A percentile compares a stretch with the other conserved stretches of the same genome.
phyloP scores from a whole-genome alignment of 2,113 vertebrate genomes.

The Hemibagrus wyckioides region DNA sequence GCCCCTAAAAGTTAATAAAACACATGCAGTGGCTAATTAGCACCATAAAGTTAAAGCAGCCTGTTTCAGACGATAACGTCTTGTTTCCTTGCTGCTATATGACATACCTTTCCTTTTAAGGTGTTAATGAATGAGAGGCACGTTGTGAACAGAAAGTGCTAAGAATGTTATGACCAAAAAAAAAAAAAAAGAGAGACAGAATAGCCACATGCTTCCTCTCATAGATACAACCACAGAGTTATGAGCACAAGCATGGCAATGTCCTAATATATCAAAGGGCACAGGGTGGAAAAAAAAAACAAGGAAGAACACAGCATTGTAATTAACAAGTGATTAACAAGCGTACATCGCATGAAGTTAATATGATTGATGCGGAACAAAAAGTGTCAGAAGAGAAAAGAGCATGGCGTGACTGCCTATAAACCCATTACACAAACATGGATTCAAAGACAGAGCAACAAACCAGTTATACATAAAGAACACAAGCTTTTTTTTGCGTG shows the following conservation, averaged over 20 bases:
- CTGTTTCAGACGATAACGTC: not conserved
- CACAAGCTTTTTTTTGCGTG: not conserved
- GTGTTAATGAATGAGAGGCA: not conserved
- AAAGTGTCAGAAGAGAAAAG: constrained; percentile 52
- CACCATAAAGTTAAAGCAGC: not conserved
- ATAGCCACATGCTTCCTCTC: not conserved
- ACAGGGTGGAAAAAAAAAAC: not conserved
- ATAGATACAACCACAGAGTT: not conserved
- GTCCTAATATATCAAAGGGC: constrained; percentile 7
- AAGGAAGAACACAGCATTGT: constrained; percentile 55
- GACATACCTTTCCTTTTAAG: not conserved
- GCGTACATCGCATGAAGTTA: constrained; percentile 64
- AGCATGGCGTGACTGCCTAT: constrained; percentile 50
- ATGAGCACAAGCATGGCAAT: not conserved
- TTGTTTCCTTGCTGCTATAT: constrained; percentile 1
- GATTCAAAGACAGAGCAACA: not conserved
- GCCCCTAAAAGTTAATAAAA: not conserved
- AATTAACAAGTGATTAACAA: constrained; percentile 78
- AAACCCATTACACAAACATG: not conserved
- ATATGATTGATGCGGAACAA: constrained; percentile 66
- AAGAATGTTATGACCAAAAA: not conserved
- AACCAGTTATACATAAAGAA: not conserved
- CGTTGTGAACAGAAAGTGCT: not conserved
- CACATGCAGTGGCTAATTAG: not conserved
- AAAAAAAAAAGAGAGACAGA: not conserved